Conservation (phyloP, 2,113 vertebrate species). For the Dipodomys merriami region DNA sequence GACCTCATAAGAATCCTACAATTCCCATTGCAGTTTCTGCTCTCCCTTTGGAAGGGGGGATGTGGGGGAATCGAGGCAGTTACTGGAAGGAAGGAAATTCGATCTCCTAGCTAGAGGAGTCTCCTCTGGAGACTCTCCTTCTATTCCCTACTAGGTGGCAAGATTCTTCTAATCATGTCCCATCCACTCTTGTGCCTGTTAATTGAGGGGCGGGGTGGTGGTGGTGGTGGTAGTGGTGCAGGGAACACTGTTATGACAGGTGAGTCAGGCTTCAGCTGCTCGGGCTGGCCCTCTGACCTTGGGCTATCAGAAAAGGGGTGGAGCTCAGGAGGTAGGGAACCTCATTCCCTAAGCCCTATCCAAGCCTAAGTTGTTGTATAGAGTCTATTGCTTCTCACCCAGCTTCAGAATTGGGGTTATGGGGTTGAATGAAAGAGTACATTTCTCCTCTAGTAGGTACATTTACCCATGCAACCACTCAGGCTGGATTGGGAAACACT, state of each 20-base stretch:
- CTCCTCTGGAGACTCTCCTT: background rate
- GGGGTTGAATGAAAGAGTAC: background rate
- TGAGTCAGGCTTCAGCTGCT: conserved; percentile 70
- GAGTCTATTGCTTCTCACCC: background rate
- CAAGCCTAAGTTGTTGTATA: background rate
- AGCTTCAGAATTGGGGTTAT: background rate
- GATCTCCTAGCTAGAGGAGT: conserved; percentile 35
- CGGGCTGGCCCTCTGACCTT: conserved; percentile 50
- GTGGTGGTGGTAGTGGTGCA: background rate
- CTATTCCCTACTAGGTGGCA: background rate
- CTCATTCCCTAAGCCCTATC: conserved; percentile 56
- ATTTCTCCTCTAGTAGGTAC: conserved; percentile 45
- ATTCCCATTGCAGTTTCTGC: conserved; percentile 56
- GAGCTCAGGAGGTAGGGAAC: background rate
- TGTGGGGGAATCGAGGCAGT: conserved; percentile 8
- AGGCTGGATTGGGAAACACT: background rate
- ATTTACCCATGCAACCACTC: background rate
- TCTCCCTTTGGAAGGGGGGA: background rate
- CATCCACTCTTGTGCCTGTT: conserved; percentile 14
- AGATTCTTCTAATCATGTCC: background rate
- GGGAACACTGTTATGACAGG: conserved; percentile 41
- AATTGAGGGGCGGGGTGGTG: background rate
- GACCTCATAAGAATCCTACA: conserved; percentile 67
- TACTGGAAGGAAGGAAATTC: conserved; percentile 56
- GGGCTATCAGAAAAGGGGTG: conserved; percentile 54